Evolutionary conservation across 2,888 invertebrate species (phyloP).

Genomic region (Drosophila greeni): DNA sequence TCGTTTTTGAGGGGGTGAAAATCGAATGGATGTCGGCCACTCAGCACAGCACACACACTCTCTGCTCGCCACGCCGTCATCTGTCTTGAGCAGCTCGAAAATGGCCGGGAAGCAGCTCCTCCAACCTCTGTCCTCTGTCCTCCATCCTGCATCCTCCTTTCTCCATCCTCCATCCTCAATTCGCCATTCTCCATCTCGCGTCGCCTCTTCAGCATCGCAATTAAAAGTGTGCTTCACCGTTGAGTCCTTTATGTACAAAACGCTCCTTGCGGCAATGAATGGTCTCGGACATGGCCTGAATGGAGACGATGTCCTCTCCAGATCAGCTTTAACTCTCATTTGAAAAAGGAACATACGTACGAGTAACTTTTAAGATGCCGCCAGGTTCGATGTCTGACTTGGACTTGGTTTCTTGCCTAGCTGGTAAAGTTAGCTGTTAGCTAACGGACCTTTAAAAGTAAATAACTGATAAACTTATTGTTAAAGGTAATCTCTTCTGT

Average conservation of each 20-base stretch:
- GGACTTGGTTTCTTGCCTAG: background rate
- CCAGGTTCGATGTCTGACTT: background rate
- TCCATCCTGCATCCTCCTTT: background rate
- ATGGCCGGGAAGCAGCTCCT: constrained; percentile 17
- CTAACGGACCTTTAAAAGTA: too few relatives aligned
- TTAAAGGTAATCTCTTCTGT: too few relatives aligned
- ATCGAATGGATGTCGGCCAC: constrained; percentile 12
- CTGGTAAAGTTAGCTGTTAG: too few relatives aligned
- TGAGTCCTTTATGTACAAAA: constrained; percentile 8
- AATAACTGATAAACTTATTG: too few relatives aligned
- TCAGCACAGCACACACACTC: background rate
- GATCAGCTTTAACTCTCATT: constrained; percentile 9
- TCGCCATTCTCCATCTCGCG: background rate
- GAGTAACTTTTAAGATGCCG: constrained; percentile 5
- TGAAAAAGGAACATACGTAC: background rate
- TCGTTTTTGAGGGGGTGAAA: constrained; percentile 18
- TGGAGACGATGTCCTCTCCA: constrained; percentile 3
- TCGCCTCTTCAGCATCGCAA: constrained; percentile 10
- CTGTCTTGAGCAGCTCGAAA: constrained; percentile 24
- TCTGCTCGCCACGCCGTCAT: constrained; percentile 10
- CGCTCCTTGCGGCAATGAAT: constrained; percentile 6
- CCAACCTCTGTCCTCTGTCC: background rate
- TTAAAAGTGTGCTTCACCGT: background rate
- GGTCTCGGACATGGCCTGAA: constrained; percentile 5
- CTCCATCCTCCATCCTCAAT: too few relatives aligned